These are phyloP conservation scores for Catalaphyllia jardinei DNA, from an alignment of 64 coral and sea anemone species.

Conservation along the genomic window DNA sequence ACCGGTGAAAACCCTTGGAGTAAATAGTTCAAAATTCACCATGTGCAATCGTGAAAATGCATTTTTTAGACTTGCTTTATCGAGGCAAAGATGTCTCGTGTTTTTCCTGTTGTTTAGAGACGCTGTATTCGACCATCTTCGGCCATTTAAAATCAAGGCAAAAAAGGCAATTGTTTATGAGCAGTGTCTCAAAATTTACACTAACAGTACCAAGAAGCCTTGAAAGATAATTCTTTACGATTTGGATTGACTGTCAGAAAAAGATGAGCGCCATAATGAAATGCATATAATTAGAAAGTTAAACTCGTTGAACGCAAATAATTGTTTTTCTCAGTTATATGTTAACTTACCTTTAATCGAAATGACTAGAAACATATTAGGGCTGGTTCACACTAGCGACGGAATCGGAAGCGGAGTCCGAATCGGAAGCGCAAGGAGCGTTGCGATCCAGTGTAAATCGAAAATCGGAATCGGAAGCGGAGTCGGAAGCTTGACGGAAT, in stretches of 20 bases:
- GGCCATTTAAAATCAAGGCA: too few relatives aligned
- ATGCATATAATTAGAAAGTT: constrained; percentile 18
- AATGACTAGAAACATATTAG: background rate
- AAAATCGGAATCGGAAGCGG: too few relatives aligned
- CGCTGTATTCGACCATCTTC: too few relatives aligned
- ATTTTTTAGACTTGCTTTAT: constrained; percentile 34
- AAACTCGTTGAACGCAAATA: constrained; percentile 23
- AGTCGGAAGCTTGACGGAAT: too few relatives aligned
- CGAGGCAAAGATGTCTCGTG: constrained; percentile 1
- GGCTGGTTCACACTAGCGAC: too few relatives aligned
- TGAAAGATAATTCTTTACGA: too few relatives aligned
- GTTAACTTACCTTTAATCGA: constrained; percentile 12
- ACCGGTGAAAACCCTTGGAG: background rate
- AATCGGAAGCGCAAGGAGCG: too few relatives aligned
- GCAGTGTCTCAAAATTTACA: too few relatives aligned
- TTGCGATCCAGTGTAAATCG: too few relatives aligned
- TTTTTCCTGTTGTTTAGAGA: background rate
- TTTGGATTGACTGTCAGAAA: background rate
- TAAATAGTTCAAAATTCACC: constrained; percentile 18
- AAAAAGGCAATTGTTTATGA: too few relatives aligned
- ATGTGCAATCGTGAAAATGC: constrained; percentile 3
- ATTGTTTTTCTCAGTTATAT: constrained; percentile 10
- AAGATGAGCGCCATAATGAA: constrained; percentile 23
- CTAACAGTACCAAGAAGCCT: too few relatives aligned
- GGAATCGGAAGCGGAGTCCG: too few relatives aligned